phyloP scores from a whole-genome alignment of 2,888 invertebrate genomes.

The Archips xylosteana region DNA sequence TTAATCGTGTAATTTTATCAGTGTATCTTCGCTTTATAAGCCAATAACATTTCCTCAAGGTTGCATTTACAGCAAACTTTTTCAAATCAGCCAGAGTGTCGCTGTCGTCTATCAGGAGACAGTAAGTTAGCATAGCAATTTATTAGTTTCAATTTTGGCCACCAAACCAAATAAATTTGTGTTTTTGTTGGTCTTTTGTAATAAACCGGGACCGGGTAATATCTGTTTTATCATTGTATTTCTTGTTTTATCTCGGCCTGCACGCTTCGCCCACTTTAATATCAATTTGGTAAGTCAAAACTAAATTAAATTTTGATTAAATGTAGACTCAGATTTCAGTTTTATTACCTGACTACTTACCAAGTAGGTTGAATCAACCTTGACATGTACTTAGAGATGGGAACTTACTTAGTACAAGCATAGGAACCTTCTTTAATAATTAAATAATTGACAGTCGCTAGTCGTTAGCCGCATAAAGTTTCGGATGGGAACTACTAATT shows the following conservation, averaged over 20 bases:
- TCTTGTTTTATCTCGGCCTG: constrained; percentile 11
- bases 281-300: constrained; percentile 12
- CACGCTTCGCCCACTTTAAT: constrained; percentile 12
- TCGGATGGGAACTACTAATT: no score
- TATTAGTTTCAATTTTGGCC: constrained; percentile 4
- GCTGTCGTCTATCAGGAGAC: neutral
- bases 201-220: neutral
- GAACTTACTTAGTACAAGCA: no score
- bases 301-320: neutral
- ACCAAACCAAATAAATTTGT: neutral
- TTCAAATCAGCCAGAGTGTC: neutral
- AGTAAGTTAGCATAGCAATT: neutral
- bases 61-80: neutral
- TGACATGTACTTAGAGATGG: no score
- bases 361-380: neutral
- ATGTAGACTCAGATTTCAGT: neutral
- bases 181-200: neutral
- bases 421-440: no score
- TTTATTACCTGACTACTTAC: neutral
- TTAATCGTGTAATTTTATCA: neutral
- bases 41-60: constrained; percentile 20
- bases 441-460: no score
- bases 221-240: constrained; percentile 2
- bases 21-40: constrained; percentile 7
- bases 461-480: no score